phyloP scores from a whole-genome alignment of 2,797 vertebrate species.

The Urosaurus nigricauda region DNA sequence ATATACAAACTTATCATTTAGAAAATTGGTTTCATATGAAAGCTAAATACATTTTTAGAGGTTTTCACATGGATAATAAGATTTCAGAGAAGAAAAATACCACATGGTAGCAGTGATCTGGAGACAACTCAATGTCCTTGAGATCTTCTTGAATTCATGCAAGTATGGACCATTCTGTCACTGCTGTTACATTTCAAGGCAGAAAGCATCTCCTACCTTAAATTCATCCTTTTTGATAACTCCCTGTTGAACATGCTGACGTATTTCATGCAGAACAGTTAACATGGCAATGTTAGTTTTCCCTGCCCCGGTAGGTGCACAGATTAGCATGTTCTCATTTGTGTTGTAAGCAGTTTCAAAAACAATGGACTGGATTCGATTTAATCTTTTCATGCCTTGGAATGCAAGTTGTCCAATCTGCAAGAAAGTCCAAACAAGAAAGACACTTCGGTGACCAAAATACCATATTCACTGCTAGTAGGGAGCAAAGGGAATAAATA shows the following conservation, averaged over 20 bases:
- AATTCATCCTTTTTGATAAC: slow-evolving; percentile 97
- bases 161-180: slow-evolving; percentile 32
- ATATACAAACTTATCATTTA: slow-evolving; percentile 71
- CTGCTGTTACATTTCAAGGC: slow-evolving; percentile 53
- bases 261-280: slow-evolving; percentile 94
- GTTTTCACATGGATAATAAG: slow-evolving; percentile 72
- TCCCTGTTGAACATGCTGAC: slow-evolving; percentile 92
- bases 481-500: not conserved
- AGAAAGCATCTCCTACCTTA: slow-evolving; percentile 86
- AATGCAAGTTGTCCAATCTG: slow-evolving; percentile 96
- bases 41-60: slow-evolving; percentile 73
- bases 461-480: not conserved
- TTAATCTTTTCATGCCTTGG: slow-evolving; percentile 93
- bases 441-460: not conserved
- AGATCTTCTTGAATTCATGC: slow-evolving; percentile 66
- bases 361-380: slow-evolving; percentile 96
- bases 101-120: slow-evolving; percentile 62
- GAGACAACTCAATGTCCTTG: slow-evolving; percentile 57
- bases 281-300: slow-evolving; percentile 99
- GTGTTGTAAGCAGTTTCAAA: slow-evolving; percentile 98
- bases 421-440: slow-evolving; percentile 38
- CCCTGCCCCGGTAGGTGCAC: slow-evolving; percentile 96
- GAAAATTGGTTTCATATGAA: slow-evolving; percentile 77
- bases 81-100: slow-evolving; percentile 72
- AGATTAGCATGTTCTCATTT: slow-evolving; percentile 97